These are phyloP conservation scores for Podarcis muralis DNA, from an alignment of 2,113 vertebrate genomes.

Conservation along the genomic window DNA sequence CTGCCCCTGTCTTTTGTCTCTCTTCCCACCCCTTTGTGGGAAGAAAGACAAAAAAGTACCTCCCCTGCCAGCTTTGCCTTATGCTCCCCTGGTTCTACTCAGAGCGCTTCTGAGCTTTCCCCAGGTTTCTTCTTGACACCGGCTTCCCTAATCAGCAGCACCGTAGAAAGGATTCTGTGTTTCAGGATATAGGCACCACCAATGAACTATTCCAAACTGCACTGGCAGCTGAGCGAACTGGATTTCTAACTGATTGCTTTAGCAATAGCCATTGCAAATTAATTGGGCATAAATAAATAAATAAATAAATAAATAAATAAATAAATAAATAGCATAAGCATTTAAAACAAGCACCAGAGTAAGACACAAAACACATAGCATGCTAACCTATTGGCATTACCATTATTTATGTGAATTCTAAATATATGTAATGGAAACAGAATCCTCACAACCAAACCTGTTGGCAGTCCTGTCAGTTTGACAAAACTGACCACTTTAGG, in stretches of 20 bases:
- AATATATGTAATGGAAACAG: not conserved
- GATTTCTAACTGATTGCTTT: constrained; percentile 1
- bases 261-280: not conserved
- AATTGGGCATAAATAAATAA: not conserved
- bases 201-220: not conserved
- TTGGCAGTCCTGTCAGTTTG: not conserved
- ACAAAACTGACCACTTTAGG: not conserved
- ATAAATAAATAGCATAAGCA: not conserved
- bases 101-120: constrained; percentile 33
- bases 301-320: not conserved
- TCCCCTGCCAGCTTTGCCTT: constrained; percentile 45
- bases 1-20: constrained; percentile 20
- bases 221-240: not conserved
- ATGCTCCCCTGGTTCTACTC: constrained; percentile 16
- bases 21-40: constrained; percentile 46
- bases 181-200: not conserved
- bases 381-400: not conserved
- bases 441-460: not conserved
- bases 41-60: not conserved
- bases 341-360: not conserved
- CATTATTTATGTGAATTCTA: not conserved
- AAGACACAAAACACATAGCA: not conserved
- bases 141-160: constrained; percentile 15
- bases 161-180: not conserved
- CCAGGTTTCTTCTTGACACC: constrained; percentile 28